These are phyloP conservation scores for Poecilus cupreus DNA, from an alignment of 2,888 invertebrate species.

Conservation along the genomic window DNA sequence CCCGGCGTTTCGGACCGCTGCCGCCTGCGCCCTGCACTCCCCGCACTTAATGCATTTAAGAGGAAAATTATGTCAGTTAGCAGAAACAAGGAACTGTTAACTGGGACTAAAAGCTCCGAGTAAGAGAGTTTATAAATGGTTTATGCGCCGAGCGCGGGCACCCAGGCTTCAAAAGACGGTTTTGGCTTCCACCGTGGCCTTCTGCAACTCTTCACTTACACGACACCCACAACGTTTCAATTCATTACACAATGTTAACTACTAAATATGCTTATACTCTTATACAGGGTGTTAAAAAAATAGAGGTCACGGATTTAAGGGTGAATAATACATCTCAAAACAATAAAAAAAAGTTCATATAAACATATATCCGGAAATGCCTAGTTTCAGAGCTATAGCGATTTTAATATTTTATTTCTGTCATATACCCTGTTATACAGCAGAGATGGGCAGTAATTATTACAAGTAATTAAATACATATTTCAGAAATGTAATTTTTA, in stretches of 20 bases:
- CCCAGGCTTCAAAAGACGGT: background rate
- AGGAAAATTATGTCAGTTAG: slow-evolving; percentile 72
- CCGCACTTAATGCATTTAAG: slow-evolving; percentile 71
- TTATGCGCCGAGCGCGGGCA: slow-evolving; percentile 64
- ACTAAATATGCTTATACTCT: background rate
- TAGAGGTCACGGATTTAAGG: no score
- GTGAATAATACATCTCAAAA: no score
- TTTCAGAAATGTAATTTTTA: no score
- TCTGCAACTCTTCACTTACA: slow-evolving; percentile 27
- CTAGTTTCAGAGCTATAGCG: no score
- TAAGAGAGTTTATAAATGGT: slow-evolving; percentile 69
- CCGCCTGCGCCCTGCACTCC: slow-evolving; percentile 67
- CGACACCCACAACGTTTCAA: background rate
- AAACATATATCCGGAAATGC: no score
- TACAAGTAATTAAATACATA: no score
- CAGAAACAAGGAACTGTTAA: slow-evolving; percentile 71
- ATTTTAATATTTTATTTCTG: no score
- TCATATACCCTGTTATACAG: no score
- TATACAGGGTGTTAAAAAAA: background rate
- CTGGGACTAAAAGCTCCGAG: slow-evolving; percentile 70
- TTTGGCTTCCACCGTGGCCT: no score
- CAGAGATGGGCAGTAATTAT: no score
- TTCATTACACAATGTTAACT: background rate
- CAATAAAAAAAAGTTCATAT: no score
- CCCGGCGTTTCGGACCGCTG: slow-evolving; percentile 61